phyloP scores from a whole-genome alignment of 2,888 invertebrate genomes.

The Oscheius sp. region DNA sequence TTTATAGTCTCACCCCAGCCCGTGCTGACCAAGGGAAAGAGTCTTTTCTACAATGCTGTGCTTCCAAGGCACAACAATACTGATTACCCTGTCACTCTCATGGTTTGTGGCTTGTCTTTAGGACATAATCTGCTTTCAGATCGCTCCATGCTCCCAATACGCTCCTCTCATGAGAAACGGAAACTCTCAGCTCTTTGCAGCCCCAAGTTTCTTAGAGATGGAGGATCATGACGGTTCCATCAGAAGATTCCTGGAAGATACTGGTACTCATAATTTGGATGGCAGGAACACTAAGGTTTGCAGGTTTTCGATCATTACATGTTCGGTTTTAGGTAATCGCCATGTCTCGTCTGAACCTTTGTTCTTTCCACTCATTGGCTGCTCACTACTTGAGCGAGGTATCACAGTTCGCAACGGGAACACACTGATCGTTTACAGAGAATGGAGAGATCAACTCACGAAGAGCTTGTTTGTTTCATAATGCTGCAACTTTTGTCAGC shows the following conservation, averaged over 20 bases:
- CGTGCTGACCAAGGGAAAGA: slow-evolving; percentile 59
- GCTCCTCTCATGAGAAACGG: slow-evolving; percentile 64
- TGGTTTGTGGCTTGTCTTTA: slow-evolving; percentile 41
- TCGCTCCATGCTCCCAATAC: slow-evolving; percentile 67
- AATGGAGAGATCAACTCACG: slow-evolving; percentile 53
- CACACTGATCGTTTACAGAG: slow-evolving; percentile 37
- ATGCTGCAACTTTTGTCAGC: slow-evolving; percentile 64
- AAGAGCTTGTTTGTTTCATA: slow-evolving; percentile 65
- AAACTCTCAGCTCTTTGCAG: slow-evolving; percentile 59
- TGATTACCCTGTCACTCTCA: slow-evolving; percentile 61
- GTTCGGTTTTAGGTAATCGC: slow-evolving; percentile 46
- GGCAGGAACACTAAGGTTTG: slow-evolving; percentile 52
- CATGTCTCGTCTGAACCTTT: slow-evolving; percentile 64
- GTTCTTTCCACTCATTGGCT: slow-evolving; percentile 64
- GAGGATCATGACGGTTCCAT: slow-evolving; percentile 64
- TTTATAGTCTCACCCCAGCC: slow-evolving; percentile 59
- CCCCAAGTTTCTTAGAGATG: slow-evolving; percentile 61
- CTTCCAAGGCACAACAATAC: slow-evolving; percentile 47
- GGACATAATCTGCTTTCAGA: slow-evolving; percentile 37
- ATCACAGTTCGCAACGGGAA: neutral
- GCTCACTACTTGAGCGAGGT: slow-evolving; percentile 66
- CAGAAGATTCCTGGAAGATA: slow-evolving; percentile 57
- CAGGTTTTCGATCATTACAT: neutral
- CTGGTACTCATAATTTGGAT: slow-evolving; percentile 57
- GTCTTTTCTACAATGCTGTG: slow-evolving; percentile 61